phyloP scores from a whole-genome alignment of 1,140 invertebrate genomes.

The Pogonomyrmex californicus region DNA sequence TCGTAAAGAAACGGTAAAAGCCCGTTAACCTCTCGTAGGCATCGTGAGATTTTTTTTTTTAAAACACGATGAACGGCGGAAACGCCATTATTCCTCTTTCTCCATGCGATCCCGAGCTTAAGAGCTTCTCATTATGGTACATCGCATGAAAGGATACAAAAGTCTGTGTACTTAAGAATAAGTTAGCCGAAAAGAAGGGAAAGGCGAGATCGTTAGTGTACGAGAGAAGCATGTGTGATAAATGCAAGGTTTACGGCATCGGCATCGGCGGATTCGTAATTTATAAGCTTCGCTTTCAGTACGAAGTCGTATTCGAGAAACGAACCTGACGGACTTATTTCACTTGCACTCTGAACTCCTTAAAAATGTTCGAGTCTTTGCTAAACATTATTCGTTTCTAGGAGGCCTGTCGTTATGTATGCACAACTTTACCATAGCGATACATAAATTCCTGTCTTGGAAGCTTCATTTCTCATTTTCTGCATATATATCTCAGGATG shows the following conservation, averaged over 20 bases:
- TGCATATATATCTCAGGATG: neutral
- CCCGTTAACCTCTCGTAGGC: neutral
- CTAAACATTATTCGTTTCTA: neutral
- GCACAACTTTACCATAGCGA: neutral
- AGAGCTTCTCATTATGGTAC: constrained; percentile 5
- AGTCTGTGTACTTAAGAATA: constrained; percentile 23
- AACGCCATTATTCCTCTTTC: constrained; percentile 25
- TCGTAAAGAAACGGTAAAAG: constrained; percentile 54
- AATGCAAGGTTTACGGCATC: constrained; percentile 24
- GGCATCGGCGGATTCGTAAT: constrained; percentile 3
- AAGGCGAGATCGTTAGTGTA: constrained; percentile 30
- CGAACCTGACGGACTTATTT: constrained; percentile 27
- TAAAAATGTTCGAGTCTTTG: neutral
- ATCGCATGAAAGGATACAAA: constrained; percentile 30
- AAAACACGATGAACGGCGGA: constrained; percentile 64
- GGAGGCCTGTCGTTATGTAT: neutral
- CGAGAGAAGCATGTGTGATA: constrained; percentile 20
- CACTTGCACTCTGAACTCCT: neutral
- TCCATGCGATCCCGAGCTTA: neutral
- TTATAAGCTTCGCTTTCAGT: constrained; percentile 38
- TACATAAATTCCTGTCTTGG: neutral
- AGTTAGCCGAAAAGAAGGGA: neutral
- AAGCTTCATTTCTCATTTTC: neutral
- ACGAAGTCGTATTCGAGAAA: neutral
- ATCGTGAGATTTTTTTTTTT: constrained; percentile 70